These are phyloP conservation scores for Aviceda subcristata DNA, from an alignment of 2,113 vertebrate species.

Conservation along the genomic window DNA sequence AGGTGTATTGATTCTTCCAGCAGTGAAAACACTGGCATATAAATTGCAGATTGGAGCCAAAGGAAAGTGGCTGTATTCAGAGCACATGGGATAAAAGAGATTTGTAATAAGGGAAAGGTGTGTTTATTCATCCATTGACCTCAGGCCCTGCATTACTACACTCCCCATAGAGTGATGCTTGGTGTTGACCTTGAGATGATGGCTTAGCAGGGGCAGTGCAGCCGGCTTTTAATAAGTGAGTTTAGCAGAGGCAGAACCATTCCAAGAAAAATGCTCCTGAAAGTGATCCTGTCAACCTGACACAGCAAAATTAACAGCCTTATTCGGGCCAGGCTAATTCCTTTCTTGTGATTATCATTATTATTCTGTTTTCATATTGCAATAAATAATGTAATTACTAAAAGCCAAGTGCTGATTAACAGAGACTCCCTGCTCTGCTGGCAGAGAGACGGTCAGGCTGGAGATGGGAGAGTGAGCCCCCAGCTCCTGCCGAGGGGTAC, in stretches of 20 bases:
- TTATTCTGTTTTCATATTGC: background rate
- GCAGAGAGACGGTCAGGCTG: background rate
- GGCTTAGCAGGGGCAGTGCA: background rate
- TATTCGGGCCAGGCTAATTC: background rate
- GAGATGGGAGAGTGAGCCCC: background rate
- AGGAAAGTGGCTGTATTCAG: background rate
- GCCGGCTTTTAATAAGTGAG: background rate
- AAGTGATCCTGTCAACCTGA: background rate
- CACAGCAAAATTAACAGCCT: background rate
- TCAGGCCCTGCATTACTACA: background rate
- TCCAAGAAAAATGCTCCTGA: background rate
- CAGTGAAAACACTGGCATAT: background rate
- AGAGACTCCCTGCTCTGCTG: background rate
- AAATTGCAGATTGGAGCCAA: conserved; percentile 1
- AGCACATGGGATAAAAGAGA: background rate
- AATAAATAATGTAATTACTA: conserved; percentile 6
- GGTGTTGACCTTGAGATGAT: background rate
- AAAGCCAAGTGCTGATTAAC: background rate
- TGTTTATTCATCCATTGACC: background rate
- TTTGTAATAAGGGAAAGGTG: background rate
- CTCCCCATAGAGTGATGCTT: background rate
- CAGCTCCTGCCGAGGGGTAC: background rate
- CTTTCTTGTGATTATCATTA: background rate
- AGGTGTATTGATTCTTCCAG: conserved; percentile 8
- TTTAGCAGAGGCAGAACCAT: background rate